Conservation (phyloP, 1,140 invertebrate genomes). For the Lepidurus packardi region DNA sequence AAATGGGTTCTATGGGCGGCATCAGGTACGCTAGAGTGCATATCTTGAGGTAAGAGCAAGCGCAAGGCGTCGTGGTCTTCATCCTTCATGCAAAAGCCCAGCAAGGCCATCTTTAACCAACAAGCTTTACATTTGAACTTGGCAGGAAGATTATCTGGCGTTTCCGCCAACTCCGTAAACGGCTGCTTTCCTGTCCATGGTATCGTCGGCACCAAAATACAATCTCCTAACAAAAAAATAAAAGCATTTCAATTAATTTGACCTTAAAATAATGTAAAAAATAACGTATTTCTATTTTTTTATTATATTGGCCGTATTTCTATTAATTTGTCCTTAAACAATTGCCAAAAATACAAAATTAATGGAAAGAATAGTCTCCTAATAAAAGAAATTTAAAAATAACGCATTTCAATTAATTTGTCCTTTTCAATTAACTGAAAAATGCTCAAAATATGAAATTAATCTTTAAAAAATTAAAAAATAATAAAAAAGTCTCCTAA, state of each 20-base stretch:
- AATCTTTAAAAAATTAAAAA: too few species aligned
- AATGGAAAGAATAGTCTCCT: too few species aligned
- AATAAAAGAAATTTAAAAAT: too few species aligned
- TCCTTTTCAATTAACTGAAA: too few species aligned
- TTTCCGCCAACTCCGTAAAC: not conserved
- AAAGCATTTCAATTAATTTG: not conserved
- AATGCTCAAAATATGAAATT: too few species aligned
- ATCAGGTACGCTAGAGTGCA: constrained; percentile 58
- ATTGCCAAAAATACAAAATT: too few species aligned
- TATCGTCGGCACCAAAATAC: not conserved
- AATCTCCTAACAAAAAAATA: not conserved
- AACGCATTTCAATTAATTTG: too few species aligned
- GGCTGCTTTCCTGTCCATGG: not conserved
- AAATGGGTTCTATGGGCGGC: constrained; percentile 47
- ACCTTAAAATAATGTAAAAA: too few species aligned
- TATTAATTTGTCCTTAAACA: too few species aligned
- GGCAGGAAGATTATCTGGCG: not conserved
- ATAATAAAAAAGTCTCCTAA: too few species aligned
- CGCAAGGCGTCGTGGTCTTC: constrained; percentile 38
- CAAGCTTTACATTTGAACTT: constrained; percentile 62
- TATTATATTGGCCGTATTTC: too few species aligned
- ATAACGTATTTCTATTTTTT: too few species aligned
- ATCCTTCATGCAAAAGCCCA: constrained; percentile 63
- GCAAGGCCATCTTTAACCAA: constrained; percentile 76
- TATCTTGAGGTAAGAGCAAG: constrained; percentile 48